A percentile compares a stretch with the other conserved stretches of the same genome.
Evolutionary conservation across 1,140 invertebrate species (phyloP).

Genomic region (Lepidurus apus): DNA sequence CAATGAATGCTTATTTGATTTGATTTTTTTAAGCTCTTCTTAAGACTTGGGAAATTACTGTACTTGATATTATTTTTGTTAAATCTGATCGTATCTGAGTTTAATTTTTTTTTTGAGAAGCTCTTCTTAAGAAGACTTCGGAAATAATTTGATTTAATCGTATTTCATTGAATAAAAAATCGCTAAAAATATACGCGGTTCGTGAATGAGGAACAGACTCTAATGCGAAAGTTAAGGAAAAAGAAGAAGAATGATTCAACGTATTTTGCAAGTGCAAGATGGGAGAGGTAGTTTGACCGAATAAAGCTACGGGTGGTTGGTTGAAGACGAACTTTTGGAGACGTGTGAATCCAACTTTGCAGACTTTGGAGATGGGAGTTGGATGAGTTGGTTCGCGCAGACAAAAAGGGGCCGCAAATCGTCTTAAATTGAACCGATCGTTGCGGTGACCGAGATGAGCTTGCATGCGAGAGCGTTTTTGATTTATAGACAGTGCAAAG

Average conservation of each 20-base stretch:
- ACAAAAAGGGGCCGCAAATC: constrained; percentile 14
- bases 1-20: background rate
- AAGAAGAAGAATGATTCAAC: constrained; percentile 8
- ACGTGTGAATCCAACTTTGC: background rate
- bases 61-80: no score
- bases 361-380: background rate
- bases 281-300: background rate
- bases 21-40: no score
- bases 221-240: background rate
- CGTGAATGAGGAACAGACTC: background rate
- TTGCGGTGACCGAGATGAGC: background rate
- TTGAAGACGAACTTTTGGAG: background rate
- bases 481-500: constrained; percentile 9
- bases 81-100: no score
- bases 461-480: background rate
- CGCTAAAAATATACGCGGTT: background rate
- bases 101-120: no score
- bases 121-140: no score
- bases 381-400: background rate
- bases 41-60: no score
- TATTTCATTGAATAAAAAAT: no score
- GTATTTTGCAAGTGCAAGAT: constrained; percentile 7
- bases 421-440: background rate
- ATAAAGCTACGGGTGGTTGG: background rate
- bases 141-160: no score